A percentile compares a stretch with the other conserved stretches of the same genome.
Evolutionary conservation across 2,888 invertebrate species (phyloP).

Genomic region (Pardosa pseudoannulata): DNA sequence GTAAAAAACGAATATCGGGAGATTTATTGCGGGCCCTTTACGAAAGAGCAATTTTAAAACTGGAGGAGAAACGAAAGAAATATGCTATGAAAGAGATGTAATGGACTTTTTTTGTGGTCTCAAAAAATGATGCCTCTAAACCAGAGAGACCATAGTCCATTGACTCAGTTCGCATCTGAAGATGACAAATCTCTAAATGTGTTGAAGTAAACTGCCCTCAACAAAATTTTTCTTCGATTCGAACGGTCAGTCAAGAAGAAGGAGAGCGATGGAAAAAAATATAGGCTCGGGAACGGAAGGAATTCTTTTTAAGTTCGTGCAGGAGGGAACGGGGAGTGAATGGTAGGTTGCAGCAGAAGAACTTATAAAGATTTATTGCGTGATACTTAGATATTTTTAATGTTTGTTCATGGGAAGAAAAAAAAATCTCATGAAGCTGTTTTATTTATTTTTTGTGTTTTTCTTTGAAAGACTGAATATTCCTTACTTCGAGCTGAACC

Average conservation of each 20-base stretch:
- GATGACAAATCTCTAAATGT: conserved; percentile 47
- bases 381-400: neutral
- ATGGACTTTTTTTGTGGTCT: conserved; percentile 66
- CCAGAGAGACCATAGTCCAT: conserved; percentile 32
- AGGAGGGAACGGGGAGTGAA: no score
- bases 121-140: conserved; percentile 68
- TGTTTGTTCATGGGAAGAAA: no score
- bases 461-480: no score
- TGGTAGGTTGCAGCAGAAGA: no score
- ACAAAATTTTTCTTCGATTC: neutral
- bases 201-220: conserved; percentile 16
- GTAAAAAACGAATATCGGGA: no score
- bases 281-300: no score
- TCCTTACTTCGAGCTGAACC: no score
- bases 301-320: no score
- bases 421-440: no score
- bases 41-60: neutral
- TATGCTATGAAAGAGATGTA: conserved; percentile 54
- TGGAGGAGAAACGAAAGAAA: conserved; percentile 19
- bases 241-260: neutral
- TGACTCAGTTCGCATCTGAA: conserved; percentile 52
- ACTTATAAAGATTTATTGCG: neutral
- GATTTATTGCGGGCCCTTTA: no score
- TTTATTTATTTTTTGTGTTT: no score
- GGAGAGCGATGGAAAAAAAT: no score